Evolutionary conservation across 2,113 vertebrate genomes (phyloP).

Genomic region (Acanthochromis polyacanthus): DNA sequence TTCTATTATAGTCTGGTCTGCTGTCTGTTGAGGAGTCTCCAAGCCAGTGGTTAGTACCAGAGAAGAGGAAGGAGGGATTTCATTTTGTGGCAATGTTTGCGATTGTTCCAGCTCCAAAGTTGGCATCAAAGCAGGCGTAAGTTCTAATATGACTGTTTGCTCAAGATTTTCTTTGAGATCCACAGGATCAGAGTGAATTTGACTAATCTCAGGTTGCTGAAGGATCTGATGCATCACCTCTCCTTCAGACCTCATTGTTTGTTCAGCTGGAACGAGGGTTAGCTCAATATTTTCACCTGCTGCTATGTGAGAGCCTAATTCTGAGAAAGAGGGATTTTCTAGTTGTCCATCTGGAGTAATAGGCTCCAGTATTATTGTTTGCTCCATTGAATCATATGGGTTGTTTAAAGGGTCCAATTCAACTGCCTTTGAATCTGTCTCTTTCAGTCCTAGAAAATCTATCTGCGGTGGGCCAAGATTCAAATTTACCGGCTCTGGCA

Average conservation of each 20-base stretch:
- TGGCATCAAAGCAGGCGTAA: slow-evolving; percentile 71
- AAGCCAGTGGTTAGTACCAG: slow-evolving; percentile 51
- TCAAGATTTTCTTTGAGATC: slow-evolving; percentile 64
- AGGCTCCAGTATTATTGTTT: slow-evolving; percentile 77
- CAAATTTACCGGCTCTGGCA: slow-evolving; percentile 50
- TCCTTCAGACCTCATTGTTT: slow-evolving; percentile 37
- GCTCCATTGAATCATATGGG: slow-evolving; percentile 62
- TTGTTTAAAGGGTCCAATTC: slow-evolving; percentile 47
- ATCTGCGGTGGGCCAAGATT: slow-evolving; percentile 61
- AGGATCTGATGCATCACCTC: slow-evolving; percentile 59
- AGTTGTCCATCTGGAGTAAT: slow-evolving; percentile 76
- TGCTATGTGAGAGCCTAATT: slow-evolving; percentile 48
- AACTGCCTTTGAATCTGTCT: slow-evolving; percentile 27
- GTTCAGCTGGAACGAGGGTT: slow-evolving; percentile 42
- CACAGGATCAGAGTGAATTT: slow-evolving; percentile 36
- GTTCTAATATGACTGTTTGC: slow-evolving; percentile 76
- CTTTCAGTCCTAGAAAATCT: slow-evolving; percentile 60
- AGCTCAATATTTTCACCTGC: slow-evolving; percentile 51
- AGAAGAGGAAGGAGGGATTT: slow-evolving; percentile 37
- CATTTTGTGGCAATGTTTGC: slow-evolving; percentile 44
- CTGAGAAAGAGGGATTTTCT: slow-evolving; percentile 62
- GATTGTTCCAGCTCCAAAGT: slow-evolving; percentile 69
- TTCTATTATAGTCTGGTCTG: slow-evolving; percentile 16
- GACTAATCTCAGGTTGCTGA: slow-evolving; percentile 33
- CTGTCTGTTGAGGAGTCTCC: slow-evolving; percentile 24